Percentiles rank a stretch among this genome's conserved stretches.
Conservation (phyloP, 2,797 vertebrate species). For the Tapirus indicus region DNA sequence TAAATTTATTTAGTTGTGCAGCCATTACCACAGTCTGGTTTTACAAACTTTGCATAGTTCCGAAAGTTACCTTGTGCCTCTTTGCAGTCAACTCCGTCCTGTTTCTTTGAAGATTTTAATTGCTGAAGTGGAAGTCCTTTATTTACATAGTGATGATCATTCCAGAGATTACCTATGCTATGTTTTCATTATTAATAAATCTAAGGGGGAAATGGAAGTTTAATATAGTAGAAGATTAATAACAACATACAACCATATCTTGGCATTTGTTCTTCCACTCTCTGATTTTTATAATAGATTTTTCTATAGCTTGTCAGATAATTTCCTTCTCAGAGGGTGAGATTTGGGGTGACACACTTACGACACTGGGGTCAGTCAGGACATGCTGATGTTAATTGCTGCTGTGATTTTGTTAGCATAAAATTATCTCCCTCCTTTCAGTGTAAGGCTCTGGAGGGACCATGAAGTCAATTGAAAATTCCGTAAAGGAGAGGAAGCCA, state of each 20-base stretch:
- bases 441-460: not conserved
- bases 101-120: not conserved
- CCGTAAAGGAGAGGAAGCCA: not conserved
- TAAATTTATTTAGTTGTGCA: not conserved
- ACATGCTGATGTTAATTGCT: not conserved
- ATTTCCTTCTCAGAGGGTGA: not conserved
- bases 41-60: not conserved
- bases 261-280: not conserved
- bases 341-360: not conserved
- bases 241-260: not conserved
- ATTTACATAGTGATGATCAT: not conserved
- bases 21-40: not conserved
- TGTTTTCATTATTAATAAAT: conserved; percentile 34
- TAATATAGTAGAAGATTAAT: not conserved
- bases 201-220: not conserved
- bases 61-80: not conserved
- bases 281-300: conserved; percentile 2
- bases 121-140: not conserved
- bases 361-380: not conserved
- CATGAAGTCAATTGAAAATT: not conserved
- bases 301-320: not conserved
- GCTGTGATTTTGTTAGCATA: not conserved
- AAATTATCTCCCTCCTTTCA: not conserved
- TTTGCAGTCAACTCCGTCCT: not conserved
- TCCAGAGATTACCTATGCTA: not conserved